phyloP scores from a whole-genome alignment of 1,140 invertebrate genomes.

The Anthonomus grandis region DNA sequence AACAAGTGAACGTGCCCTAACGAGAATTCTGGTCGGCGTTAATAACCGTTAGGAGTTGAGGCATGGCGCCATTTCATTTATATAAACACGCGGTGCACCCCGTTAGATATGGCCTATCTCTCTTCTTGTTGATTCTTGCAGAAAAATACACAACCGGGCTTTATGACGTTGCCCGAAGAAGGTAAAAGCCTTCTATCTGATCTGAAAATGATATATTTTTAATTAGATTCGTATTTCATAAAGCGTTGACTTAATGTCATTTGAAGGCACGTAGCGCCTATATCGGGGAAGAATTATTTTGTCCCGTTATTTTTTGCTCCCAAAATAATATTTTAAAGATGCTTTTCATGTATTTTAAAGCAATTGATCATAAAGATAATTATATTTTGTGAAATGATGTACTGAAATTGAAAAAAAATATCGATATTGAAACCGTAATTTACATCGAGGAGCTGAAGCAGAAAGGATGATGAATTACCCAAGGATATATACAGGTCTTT shows the following conservation, averaged over 20 bases:
- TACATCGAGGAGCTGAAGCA: no score
- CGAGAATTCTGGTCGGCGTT: slow-evolving; percentile 44
- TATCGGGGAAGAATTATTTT: neutral
- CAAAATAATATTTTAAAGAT: no score
- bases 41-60: slow-evolving; percentile 47
- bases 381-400: no score
- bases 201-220: slow-evolving; percentile 24
- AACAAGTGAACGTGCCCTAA: slow-evolving; percentile 47
- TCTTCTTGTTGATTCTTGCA: slow-evolving; percentile 43
- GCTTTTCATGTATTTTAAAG: no score
- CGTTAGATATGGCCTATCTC: slow-evolving; percentile 41
- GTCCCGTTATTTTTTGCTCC: no score
- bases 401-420: no score
- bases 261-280: slow-evolving; percentile 2
- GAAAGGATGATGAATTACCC: no score
- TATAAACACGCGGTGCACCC: slow-evolving; percentile 45
- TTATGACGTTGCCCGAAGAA: slow-evolving; percentile 24
- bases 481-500: neutral
- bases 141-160: slow-evolving; percentile 26
- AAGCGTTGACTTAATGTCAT: slow-evolving; percentile 13
- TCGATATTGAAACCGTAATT: no score
- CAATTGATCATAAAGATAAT: no score
- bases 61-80: slow-evolving; percentile 49
- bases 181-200: slow-evolving; percentile 20
- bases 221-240: slow-evolving; percentile 22